Percentiles rank a stretch among this genome's conserved stretches.
Evolutionary conservation across 1,140 invertebrate species (phyloP).

Genomic region (Eulimnadia texana): DNA sequence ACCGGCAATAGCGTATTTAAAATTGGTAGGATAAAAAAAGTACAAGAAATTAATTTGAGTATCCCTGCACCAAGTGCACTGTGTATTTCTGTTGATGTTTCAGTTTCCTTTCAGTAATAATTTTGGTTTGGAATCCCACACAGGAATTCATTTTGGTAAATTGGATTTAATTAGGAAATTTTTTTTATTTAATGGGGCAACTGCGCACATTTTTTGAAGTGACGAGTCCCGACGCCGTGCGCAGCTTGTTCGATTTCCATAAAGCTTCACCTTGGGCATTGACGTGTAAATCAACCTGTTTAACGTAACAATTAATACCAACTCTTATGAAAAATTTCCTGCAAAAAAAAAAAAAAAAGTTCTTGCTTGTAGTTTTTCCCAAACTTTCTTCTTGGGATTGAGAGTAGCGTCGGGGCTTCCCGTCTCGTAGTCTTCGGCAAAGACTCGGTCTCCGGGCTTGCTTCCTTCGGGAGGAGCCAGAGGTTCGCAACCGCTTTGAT

Average conservation of each 20-base stretch:
- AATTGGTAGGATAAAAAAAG: too few relatives aligned
- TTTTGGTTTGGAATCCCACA: not conserved
- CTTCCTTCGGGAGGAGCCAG: slow-evolving; percentile 55
- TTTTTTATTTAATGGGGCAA: not conserved
- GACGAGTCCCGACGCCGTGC: not conserved
- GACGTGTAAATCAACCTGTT: not conserved
- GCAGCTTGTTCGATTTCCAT: not conserved
- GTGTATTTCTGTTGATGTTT: not conserved
- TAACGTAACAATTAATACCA: too few relatives aligned
- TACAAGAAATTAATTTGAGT: not conserved
- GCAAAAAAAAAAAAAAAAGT: not conserved
- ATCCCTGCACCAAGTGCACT: not conserved
- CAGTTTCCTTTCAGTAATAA: too few relatives aligned
- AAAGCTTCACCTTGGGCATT: not conserved
- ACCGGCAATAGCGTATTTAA: too few relatives aligned
- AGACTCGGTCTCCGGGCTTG: slow-evolving; percentile 61
- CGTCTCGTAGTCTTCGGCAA: slow-evolving; percentile 62
- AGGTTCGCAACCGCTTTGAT: slow-evolving; percentile 60
- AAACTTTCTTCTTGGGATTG: slow-evolving; percentile 96
- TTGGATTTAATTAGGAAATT: not conserved
- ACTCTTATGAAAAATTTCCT: too few relatives aligned
- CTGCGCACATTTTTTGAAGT: not conserved
- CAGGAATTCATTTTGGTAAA: not conserved
- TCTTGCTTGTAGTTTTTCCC: slow-evolving; percentile 69
- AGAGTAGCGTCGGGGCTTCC: slow-evolving; percentile 68